Base-by-base conservation (phyloP, 2,113 vertebrate species). In the Calyptomena viridis region DNA sequence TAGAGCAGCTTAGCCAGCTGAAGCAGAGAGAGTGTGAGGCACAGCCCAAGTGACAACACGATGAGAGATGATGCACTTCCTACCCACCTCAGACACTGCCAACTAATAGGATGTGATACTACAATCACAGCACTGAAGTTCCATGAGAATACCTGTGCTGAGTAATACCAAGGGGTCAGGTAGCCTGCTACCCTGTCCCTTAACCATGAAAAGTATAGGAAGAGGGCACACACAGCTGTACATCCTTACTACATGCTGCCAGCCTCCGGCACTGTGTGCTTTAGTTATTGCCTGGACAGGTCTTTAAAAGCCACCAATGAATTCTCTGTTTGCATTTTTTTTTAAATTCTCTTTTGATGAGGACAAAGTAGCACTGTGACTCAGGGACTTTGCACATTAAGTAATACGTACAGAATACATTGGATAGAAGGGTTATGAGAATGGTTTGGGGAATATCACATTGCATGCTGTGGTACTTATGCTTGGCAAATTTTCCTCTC, bases 1-100 rank as follows among this genome's bases (percentile, higher is more conserved):
- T 27, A 42, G 60, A 81, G 28, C 53, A 74, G 42, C 52, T 56
- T 1, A 9, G 39, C 18, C 0, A 0, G 28, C 15, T 47, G 30
- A 60, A 63, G 46, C 1, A 1, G 68, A 42, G 39, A 28, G n/a
- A 52, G 12, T 0, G 1, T 2, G 1, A 68, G n/a, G 39, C 6
- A 1, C 7, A 53, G 37, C 35, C 31, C 30, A 24, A 62, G 47
- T 15, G 40, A 33, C 47, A 23, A 13, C 33, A 67, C 5, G 67
- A n/a, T 0, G 1, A 71, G 59, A 58, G 33, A 49, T 20, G 20
- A 77, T 3, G 2, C 6, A 5, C 37, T 67, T 83, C 44, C 60
- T 50, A 11, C 31, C 28, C 23, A 8, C 27, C 42, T 47, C 60
- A 37, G 66, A 20, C 20, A 49, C 11, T 6, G 3, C 39, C 0